Conservation (phyloP, 2,113 vertebrate species). For the Eleginops maclovinus region DNA sequence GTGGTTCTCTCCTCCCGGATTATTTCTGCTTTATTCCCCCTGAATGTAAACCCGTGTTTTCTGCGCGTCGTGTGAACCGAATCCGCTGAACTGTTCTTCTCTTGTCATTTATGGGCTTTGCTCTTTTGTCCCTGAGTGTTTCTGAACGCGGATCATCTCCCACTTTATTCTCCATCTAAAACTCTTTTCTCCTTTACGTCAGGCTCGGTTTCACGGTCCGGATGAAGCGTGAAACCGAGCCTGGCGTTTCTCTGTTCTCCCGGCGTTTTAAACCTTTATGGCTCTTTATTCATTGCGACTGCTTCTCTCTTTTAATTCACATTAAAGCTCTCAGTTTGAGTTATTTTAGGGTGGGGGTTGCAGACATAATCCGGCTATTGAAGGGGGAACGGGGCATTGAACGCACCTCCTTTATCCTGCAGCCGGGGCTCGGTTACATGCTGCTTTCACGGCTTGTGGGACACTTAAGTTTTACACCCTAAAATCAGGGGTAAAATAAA, state of each 20-base stretch:
- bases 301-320: no score
- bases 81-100: background rate
- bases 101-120: background rate
- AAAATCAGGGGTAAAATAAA: no score
- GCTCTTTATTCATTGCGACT: background rate
- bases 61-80: background rate
- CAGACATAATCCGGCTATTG: background rate
- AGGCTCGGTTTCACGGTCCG: constrained; percentile 1
- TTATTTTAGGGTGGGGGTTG: background rate
- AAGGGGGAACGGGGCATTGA: constrained; percentile 8
- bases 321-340: no score
- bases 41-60: background rate
- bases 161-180: background rate
- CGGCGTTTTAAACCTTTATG: background rate
- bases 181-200: constrained; percentile 43
- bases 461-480: background rate
- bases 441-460: background rate
- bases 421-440: background rate
- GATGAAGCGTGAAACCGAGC: constrained; percentile 82
- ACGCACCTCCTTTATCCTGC: background rate
- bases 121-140: background rate
- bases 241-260: constrained; percentile 78
- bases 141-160: constrained; percentile 1
- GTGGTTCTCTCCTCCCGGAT: background rate
- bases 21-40: background rate